Percentiles rank a stretch among this genome's conserved stretches.
Evolutionary conservation across 2,113 vertebrate genomes (phyloP).

Genomic region (Syrrhaptes paradoxus): DNA sequence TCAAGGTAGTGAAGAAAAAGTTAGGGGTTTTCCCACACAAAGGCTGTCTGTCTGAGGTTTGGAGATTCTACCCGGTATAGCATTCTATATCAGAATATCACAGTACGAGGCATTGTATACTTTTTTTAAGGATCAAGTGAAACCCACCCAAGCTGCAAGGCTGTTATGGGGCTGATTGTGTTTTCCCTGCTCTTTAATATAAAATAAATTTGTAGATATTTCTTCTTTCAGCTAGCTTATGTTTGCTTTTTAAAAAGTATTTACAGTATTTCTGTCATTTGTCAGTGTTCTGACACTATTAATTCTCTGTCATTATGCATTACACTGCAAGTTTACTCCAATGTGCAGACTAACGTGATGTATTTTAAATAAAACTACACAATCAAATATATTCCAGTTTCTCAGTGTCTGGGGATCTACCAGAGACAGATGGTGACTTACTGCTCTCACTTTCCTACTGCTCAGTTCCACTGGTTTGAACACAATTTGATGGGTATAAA

Average conservation of each 20-base stretch:
- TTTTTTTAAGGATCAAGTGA: not conserved
- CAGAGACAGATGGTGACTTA: not conserved
- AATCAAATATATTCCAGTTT: not conserved
- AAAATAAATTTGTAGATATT: not conserved
- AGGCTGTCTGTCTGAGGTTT: not conserved
- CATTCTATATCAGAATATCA: not conserved
- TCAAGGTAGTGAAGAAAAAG: not conserved
- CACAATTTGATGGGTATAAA: not conserved
- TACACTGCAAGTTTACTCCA: not conserved
- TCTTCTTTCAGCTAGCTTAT: not conserved
- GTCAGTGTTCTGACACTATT: not conserved
- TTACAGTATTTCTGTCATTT: not conserved
- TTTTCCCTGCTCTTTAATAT: not conserved
- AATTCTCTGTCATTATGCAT: not conserved
- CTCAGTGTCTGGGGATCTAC: not conserved
- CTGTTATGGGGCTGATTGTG: not conserved
- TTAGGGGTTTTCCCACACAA: slow-evolving; percentile 29
- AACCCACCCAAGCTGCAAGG: not conserved
- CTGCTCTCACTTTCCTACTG: not conserved
- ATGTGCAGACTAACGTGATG: not conserved
- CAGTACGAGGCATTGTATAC: not conserved
- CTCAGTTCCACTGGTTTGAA: not conserved
- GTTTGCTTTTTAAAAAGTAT: slow-evolving; percentile 6
- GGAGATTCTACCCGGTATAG: not conserved
- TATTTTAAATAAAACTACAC: not conserved